phyloP scores from a whole-genome alignment of 2,888 invertebrate genomes.

The Trachelus stipa region DNA sequence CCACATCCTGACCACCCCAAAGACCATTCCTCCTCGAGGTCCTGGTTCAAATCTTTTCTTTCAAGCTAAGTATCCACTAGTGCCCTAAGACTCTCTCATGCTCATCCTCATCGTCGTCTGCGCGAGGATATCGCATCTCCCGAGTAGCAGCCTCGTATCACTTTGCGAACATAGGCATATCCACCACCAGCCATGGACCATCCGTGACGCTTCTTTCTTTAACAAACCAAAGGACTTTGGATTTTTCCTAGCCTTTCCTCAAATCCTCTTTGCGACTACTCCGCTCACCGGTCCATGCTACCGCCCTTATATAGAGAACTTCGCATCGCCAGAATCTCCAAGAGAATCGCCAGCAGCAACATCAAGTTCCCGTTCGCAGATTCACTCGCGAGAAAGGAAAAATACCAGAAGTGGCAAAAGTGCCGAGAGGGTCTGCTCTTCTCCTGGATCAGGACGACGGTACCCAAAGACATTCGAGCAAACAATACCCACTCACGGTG shows the following conservation, averaged over 20 bases:
- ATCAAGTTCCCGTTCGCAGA: background rate
- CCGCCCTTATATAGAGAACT: background rate
- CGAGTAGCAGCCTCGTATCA: background rate
- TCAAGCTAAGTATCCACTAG: background rate
- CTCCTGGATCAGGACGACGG: background rate
- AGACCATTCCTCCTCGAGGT: background rate
- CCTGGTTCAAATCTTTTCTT: background rate
- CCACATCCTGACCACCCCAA: background rate
- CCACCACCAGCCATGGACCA: slow-evolving; percentile 17
- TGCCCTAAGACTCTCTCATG: background rate
- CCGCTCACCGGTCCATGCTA: background rate
- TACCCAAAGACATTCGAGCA: background rate
- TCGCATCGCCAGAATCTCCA: background rate
- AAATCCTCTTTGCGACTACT: background rate
- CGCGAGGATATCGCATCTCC: background rate
- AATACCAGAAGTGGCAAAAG: background rate
- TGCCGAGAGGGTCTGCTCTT: background rate
- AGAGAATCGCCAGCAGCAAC: background rate
- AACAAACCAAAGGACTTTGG: slow-evolving; percentile 38
- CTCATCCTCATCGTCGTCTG: background rate
- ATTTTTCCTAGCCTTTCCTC: slow-evolving; percentile 30
- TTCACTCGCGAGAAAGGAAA: background rate
- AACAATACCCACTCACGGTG: slow-evolving; percentile 1
- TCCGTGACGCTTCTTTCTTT: slow-evolving; percentile 12
- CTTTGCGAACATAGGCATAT: background rate